Conservation (phyloP, 2,113 vertebrate genomes). For the Lophotis ruficrista region DNA sequence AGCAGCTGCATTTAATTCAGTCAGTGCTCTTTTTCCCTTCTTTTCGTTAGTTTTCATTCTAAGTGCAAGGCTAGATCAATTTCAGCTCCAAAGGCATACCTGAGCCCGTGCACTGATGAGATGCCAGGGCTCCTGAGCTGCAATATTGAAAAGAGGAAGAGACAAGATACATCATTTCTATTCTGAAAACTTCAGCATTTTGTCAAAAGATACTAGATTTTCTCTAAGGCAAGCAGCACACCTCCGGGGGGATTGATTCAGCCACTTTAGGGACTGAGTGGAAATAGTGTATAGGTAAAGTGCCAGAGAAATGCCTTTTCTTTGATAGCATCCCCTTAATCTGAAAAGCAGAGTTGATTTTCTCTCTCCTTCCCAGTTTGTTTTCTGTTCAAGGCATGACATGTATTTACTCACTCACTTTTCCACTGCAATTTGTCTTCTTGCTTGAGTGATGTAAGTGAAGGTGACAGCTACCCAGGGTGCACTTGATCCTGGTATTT, state of each 20-base stretch:
- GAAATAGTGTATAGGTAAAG: neutral
- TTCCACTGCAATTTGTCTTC: neutral
- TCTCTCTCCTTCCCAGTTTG: neutral
- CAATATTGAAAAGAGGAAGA: neutral
- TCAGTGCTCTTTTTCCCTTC: neutral
- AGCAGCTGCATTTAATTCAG: neutral
- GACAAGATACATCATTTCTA: neutral
- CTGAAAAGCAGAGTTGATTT: neutral
- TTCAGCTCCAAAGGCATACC: neutral
- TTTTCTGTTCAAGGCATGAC: neutral
- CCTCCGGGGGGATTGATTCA: neutral
- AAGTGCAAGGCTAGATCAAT: neutral
- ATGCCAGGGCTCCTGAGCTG: neutral
- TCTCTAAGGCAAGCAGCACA: neutral
- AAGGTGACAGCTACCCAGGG: neutral
- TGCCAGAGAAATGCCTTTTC: neutral
- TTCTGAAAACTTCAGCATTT: neutral
- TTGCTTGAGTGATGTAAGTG: neutral
- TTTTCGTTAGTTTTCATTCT: neutral
- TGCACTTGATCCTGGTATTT: neutral
- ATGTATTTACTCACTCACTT: neutral
- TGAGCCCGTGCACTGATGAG: accelerated
- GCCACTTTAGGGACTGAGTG: neutral
- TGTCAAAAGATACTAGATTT: neutral
- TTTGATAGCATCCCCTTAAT: neutral